A percentile compares a stretch with the other conserved stretches of the same genome.
phyloP scores from a whole-genome alignment of 2,113 vertebrate species.

The Solea solea region DNA sequence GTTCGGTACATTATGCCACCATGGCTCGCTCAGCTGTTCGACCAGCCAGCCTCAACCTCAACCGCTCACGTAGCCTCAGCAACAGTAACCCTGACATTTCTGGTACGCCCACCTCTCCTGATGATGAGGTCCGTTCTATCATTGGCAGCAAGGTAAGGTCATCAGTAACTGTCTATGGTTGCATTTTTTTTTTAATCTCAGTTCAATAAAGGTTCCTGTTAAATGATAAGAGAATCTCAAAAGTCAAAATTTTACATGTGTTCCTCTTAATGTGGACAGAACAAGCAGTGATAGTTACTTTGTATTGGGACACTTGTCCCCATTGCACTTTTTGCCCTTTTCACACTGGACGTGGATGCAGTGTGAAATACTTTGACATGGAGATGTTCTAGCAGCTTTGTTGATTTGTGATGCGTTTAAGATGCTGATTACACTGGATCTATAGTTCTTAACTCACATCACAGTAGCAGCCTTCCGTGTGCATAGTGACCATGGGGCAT shows the following conservation, averaged over 20 bases:
- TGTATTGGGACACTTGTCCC: background rate
- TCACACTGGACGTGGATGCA: background rate
- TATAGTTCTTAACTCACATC: slow-evolving; percentile 25
- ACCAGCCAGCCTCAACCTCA: slow-evolving; percentile 95
- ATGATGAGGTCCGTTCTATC: slow-evolving; percentile 96
- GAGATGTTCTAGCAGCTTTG: slow-evolving; percentile 9
- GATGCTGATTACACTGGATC: slow-evolving; percentile 17
- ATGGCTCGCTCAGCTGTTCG: slow-evolving; percentile 96
- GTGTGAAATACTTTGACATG: slow-evolving; percentile 37
- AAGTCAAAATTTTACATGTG: slow-evolving; percentile 1
- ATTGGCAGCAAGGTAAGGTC: slow-evolving; percentile 93
- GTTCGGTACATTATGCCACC: slow-evolving; percentile 96
- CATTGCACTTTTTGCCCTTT: background rate
- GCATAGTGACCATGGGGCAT: slow-evolving; percentile 32
- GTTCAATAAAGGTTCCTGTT: slow-evolving; percentile 2
- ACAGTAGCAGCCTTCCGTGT: slow-evolving; percentile 30
- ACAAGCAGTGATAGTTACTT: too few species aligned
- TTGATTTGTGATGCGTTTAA: slow-evolving; percentile 43
- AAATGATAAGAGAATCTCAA: background rate
- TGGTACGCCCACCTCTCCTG: slow-evolving; percentile 94
- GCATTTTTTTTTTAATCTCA: background rate
- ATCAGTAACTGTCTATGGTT: background rate
- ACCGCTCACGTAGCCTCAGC: slow-evolving; percentile 97
- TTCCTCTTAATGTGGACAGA: slow-evolving; percentile 3
- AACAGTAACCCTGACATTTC: slow-evolving; percentile 99